Conservation (phyloP, 2,888 invertebrate species). For the Eupithecia centaureata region DNA sequence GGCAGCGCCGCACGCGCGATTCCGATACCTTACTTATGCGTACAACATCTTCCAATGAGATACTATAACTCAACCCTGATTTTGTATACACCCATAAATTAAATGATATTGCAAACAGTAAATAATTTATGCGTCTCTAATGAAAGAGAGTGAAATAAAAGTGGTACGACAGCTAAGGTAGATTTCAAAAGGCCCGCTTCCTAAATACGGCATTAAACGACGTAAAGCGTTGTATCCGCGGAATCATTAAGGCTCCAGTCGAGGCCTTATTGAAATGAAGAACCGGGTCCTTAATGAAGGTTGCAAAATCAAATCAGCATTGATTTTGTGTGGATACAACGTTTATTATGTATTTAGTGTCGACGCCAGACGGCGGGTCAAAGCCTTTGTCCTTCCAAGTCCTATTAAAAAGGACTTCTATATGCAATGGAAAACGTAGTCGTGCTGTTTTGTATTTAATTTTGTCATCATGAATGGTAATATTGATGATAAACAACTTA, state of each 20-base stretch:
- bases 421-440: conserved; percentile 6
- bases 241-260: conserved; percentile 73
- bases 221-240: conserved; percentile 75
- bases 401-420: conserved; percentile 18
- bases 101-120: conserved; percentile 54
- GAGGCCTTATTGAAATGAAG: conserved; percentile 78
- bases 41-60: conserved; percentile 47
- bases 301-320: conserved; percentile 80
- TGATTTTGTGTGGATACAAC: conserved; percentile 73
- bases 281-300: conserved; percentile 82
- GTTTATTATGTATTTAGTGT: conserved; percentile 75
- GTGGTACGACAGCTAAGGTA: conserved; percentile 59
- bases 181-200: conserved; percentile 77
- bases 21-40: conserved; percentile 30
- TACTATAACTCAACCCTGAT: conserved; percentile 49
- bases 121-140: conserved; percentile 66
- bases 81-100: conserved; percentile 48
- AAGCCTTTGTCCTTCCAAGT: conserved; percentile 42
- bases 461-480: not conserved
- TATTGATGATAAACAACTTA: not conserved
- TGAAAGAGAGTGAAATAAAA: conserved; percentile 60
- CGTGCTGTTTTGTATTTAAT: not conserved
- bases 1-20: conserved; percentile 62
- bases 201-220: conserved; percentile 77
- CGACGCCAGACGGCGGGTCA: conserved; percentile 54